Conservation (phyloP, 2,113 vertebrate species). For the Laticauda laticaudata region DNA sequence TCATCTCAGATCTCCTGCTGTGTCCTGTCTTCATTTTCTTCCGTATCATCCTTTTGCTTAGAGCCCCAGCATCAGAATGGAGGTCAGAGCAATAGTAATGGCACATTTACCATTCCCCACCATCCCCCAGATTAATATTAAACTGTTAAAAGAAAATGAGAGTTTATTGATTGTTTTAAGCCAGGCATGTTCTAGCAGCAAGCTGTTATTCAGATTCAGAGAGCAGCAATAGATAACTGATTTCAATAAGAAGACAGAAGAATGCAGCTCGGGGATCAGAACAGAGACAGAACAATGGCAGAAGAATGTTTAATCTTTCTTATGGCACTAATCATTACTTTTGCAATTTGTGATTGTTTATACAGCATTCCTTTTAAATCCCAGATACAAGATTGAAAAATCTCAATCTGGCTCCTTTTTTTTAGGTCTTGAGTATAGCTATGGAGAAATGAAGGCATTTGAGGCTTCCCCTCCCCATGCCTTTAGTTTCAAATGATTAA, state of each 20-base stretch:
- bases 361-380: slow-evolving; percentile 84
- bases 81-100: slow-evolving; percentile 79
- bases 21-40: slow-evolving; percentile 86
- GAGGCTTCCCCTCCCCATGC: slow-evolving; percentile 43
- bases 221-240: slow-evolving; percentile 86
- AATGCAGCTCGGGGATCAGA: slow-evolving; percentile 73
- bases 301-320: slow-evolving; percentile 85
- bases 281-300: slow-evolving; percentile 79
- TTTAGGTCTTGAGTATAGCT: slow-evolving; percentile 64
- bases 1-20: slow-evolving; percentile 83
- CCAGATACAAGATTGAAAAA: slow-evolving; percentile 78
- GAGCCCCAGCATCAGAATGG: slow-evolving; percentile 74
- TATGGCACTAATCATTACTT: slow-evolving; percentile 84
- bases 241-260: slow-evolving; percentile 87
- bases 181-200: slow-evolving; percentile 82
- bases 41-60: slow-evolving; percentile 79
- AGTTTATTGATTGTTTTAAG: slow-evolving; percentile 94
- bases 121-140: slow-evolving; percentile 89
- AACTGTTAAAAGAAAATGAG: slow-evolving; percentile 93
- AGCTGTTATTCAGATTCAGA: slow-evolving; percentile 86
- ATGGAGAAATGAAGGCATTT: slow-evolving; percentile 66
- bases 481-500: slow-evolving; percentile 48
- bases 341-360: slow-evolving; percentile 86
- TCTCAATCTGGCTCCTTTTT: slow-evolving; percentile 74
- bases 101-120: slow-evolving; percentile 81